Conservation (phyloP, 2,888 invertebrate species). For the Lasioglossum oenotherae region DNA sequence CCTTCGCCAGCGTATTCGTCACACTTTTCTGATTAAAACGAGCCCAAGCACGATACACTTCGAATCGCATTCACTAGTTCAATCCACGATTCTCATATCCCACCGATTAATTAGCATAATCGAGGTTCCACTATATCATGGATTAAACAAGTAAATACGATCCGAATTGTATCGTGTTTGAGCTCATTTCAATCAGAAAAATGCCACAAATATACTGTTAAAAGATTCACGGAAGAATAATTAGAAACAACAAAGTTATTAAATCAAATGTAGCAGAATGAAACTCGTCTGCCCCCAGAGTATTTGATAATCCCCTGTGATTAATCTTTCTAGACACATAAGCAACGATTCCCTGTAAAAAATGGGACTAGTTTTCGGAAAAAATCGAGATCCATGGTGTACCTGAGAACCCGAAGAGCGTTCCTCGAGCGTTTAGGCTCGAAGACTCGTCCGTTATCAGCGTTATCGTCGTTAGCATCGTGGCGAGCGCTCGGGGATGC, state of each 20-base stretch:
- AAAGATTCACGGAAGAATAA: background rate
- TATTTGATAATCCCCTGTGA: background rate
- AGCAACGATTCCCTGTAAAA: background rate
- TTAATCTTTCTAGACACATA: background rate
- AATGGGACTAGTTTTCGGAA: background rate
- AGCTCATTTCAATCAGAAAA: too few species aligned
- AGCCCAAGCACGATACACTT: background rate
- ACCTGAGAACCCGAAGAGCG: background rate
- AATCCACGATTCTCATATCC: too few species aligned
- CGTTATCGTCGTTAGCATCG: slow-evolving; percentile 53
- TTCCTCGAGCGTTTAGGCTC: slow-evolving; percentile 1
- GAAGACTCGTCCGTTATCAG: slow-evolving; percentile 36
- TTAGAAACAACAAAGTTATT: background rate
- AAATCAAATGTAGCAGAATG: background rate
- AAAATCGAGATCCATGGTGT: background rate
- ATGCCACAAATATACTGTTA: background rate
- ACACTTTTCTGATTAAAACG: background rate
- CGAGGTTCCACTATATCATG: background rate
- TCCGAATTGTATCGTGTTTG: background rate
- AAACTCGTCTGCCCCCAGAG: background rate
- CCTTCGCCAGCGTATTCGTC: background rate
- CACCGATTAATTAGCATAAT: background rate
- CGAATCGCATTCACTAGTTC: background rate
- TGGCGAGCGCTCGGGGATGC: slow-evolving; percentile 68
- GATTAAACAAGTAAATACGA: background rate